phyloP scores from a whole-genome alignment of 2,888 invertebrate genomes.

The Thyatira batis region DNA sequence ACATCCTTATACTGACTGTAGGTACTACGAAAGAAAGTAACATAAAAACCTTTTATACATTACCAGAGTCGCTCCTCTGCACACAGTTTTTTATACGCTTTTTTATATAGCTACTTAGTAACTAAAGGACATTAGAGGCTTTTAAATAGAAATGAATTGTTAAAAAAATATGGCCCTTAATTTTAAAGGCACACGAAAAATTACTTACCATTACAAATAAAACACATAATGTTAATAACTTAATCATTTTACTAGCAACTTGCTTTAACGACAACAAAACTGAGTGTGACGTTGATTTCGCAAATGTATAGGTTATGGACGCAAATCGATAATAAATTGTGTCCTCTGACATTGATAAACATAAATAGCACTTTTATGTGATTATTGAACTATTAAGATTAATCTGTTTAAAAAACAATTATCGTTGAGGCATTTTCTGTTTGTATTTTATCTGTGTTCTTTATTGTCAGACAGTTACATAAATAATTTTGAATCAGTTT shows the following conservation, averaged over 20 bases:
- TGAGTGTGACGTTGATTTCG: neutral
- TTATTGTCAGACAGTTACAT: neutral
- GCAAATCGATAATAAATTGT: neutral
- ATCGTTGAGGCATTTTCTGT: too few species aligned
- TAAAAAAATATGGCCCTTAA: too few species aligned
- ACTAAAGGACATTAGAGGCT: too few species aligned
- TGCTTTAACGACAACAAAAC: neutral
- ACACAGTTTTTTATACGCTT: too few species aligned
- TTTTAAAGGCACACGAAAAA: too few species aligned
- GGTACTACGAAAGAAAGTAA: neutral
- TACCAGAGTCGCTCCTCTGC: conserved; percentile 62
- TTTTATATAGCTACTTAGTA: too few species aligned
- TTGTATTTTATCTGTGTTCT: neutral
- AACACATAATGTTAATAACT: conserved; percentile 13
- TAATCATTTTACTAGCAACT: conserved; percentile 24
- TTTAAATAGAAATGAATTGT: neutral
- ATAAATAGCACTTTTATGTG: neutral
- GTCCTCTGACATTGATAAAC: neutral
- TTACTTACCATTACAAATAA: conserved; percentile 21
- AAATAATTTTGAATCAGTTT: too few species aligned
- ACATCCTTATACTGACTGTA: neutral
- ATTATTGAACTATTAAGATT: neutral
- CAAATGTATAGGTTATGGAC: neutral
- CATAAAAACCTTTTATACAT: conserved; percentile 9
- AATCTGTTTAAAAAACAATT: too few species aligned